phyloP scores from a whole-genome alignment of 2,888 invertebrate genomes.

The Lasioglossum figueresi region DNA sequence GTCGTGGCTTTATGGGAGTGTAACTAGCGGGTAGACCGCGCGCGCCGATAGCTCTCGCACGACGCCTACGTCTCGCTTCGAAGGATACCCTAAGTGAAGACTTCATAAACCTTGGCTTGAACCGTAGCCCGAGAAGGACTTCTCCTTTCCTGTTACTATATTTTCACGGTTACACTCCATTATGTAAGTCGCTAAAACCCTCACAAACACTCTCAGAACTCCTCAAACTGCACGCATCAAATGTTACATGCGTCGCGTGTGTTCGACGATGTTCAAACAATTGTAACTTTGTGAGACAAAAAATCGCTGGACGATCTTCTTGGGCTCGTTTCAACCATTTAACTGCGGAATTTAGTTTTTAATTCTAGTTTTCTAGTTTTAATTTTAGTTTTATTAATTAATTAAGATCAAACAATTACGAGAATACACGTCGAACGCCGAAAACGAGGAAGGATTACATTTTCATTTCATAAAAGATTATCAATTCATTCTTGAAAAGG shows the following conservation, averaged over 20 bases:
- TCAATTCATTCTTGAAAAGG: too few species aligned
- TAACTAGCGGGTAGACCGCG: slow-evolving; percentile 81
- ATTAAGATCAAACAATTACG: too few species aligned
- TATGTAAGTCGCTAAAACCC: background rate
- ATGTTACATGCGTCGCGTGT: background rate
- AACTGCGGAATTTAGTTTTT: too few species aligned
- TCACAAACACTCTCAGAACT: background rate
- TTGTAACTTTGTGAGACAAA: background rate
- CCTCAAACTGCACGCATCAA: background rate
- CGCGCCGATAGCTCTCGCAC: slow-evolving; percentile 61
- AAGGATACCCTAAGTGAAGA: slow-evolving; percentile 24
- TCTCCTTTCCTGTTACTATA: background rate
- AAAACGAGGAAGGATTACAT: too few species aligned
- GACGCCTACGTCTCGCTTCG: slow-evolving; percentile 74
- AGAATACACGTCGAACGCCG: too few species aligned
- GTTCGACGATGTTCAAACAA: background rate
- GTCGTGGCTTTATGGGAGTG: slow-evolving; percentile 82
- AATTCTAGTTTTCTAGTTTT: too few species aligned
- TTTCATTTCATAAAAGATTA: too few species aligned
- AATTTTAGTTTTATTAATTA: too few species aligned
- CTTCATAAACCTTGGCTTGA: slow-evolving; percentile 44
- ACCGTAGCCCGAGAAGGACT: background rate
- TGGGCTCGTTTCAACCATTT: too few species aligned
- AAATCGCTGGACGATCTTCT: background rate
- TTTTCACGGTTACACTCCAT: background rate